Percentiles rank a stretch among this genome's conserved stretches.
Evolutionary conservation across 2,797 vertebrate species (phyloP).

Genomic region (Chloroceryle amazona): DNA sequence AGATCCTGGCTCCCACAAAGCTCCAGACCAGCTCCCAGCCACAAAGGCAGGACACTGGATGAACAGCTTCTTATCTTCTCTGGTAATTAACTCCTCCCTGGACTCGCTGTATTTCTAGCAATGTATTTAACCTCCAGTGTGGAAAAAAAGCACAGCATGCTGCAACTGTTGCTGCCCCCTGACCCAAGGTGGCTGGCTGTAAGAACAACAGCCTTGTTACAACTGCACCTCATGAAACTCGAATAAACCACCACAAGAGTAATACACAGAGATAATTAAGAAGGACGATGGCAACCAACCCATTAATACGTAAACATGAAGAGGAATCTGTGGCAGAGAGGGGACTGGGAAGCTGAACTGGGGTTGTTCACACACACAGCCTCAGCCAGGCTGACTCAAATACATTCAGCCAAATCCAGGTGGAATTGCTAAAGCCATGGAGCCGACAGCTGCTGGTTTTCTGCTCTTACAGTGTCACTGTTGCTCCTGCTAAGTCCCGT

Average conservation of each 20-base stretch:
- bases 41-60: not conserved
- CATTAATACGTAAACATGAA: not conserved
- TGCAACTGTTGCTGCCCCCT: not conserved
- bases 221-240: not conserved
- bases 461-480: not conserved
- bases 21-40: not conserved
- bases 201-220: not conserved
- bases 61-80: not conserved
- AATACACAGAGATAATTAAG: not conserved
- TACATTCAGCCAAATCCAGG: not conserved
- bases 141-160: not conserved
- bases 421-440: not conserved
- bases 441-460: not conserved
- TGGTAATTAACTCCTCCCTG: not conserved
- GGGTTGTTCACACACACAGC: not conserved
- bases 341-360: not conserved
- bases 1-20: not conserved
- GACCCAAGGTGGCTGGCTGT: not conserved
- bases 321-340: not conserved
- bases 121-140: not conserved
- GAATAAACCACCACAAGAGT: not conserved
- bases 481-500: not conserved
- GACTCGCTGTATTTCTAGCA: not conserved
- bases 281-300: not conserved
- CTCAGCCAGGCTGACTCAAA: not conserved